These are phyloP conservation scores for Zapornia atra DNA, from an alignment of 2,113 vertebrate genomes.

Conservation along the genomic window DNA sequence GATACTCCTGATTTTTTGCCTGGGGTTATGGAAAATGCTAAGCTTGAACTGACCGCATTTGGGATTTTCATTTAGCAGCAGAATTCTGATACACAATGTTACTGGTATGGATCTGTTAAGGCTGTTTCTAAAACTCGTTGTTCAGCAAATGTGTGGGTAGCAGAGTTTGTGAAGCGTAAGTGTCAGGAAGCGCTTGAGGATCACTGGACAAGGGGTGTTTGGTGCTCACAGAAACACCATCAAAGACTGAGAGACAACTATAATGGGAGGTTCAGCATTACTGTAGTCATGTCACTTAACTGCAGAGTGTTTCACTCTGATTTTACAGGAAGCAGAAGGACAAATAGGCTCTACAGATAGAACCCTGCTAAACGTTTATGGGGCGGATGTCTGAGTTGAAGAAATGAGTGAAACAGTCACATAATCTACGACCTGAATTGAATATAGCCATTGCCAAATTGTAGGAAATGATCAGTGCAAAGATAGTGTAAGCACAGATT, in stretches of 20 bases:
- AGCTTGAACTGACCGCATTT: background rate
- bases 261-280: background rate
- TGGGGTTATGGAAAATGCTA: background rate
- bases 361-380: background rate
- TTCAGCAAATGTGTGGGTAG: background rate
- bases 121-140: background rate
- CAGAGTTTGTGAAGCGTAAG: background rate
- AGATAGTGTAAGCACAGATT: background rate
- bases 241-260: background rate
- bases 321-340: background rate
- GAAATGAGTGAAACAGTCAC: background rate
- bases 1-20: background rate
- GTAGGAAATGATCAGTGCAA: background rate
- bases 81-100: background rate
- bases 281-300: background rate
- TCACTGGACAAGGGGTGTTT: background rate
- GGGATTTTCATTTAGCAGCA: background rate
- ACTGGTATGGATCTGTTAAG: background rate
- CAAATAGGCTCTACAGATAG: background rate
- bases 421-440: background rate
- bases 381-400: background rate
- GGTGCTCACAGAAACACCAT: background rate
- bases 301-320: background rate
- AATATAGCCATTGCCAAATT: background rate
- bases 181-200: conserved; percentile 3